Base-by-base conservation (phyloP, 1,140 invertebrate species). In the Wiebesia pumilae region DNA sequence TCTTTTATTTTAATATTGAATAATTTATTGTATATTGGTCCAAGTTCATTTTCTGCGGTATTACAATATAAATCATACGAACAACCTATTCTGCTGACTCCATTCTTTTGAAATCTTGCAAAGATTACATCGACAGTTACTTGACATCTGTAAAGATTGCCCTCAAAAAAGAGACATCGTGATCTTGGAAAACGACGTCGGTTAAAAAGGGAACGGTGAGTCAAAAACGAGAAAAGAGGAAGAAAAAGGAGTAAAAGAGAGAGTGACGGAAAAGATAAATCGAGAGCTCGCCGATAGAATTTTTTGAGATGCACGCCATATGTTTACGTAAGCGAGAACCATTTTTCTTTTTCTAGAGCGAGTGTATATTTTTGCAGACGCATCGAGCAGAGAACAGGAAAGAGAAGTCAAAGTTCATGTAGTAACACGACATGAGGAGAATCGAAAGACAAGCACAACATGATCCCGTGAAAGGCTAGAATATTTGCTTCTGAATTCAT, bases 221-320 rank as follows among this genome's bases (percentile, higher is more conserved):
- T 79, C 75, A 79, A 84, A 84, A 47, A 38, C 24, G 62, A 65
- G 40, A 43, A 67, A 65, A 81, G 16, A 27, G 35, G 30, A 43
- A 35, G 71, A 81, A 21, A 33, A 62, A 38, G 35, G 24, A 30
- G 80, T 27, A 24, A 77, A 62, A 10, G 84, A 58, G 27, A 24
- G 65, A 62, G 84, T 24, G 65, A 83, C 47, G 82, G 51, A 86
- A 87, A 88, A 89, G 89, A 88, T 89, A 89, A 89, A 90, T 89
- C 86, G 89, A 84, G 78, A 58, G 87, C 84, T 88, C 87, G 81
- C 81, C 87, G 84, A 89, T 88, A 82, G 87, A 84, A 87, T 84
- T 87, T 87, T 87, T 87, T 65, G 51, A 27, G 81, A 86, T 83
- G 73, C 85, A 75, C 47, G 24, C 69, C 58, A 35, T 77, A 75